Evolutionary conservation across 2,797 vertebrate species (phyloP).

Genomic region (Brotula barbata): DNA sequence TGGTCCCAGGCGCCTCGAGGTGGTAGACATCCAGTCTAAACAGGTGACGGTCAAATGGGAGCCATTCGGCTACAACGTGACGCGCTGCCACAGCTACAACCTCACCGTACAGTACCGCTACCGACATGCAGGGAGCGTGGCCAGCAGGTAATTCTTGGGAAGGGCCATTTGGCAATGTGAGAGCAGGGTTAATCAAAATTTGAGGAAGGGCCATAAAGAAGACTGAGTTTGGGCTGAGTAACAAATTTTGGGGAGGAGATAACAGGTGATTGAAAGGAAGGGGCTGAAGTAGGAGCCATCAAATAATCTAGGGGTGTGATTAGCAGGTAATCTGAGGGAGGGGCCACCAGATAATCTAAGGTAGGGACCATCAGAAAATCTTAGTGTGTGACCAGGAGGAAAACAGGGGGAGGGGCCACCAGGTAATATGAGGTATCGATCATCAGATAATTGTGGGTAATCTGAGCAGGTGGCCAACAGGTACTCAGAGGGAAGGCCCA

Average conservation of each 20-base stretch:
- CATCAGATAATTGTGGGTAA: no score
- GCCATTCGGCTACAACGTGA: slow-evolving; percentile 94
- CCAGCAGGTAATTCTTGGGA: slow-evolving; percentile 40
- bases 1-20: slow-evolving; percentile 86
- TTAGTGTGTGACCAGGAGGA: background rate
- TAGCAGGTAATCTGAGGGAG: background rate
- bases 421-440: no score
- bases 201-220: no score
- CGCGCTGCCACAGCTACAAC: slow-evolving; percentile 94
- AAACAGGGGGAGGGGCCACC: background rate
- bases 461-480: background rate
- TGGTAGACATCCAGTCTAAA: slow-evolving; percentile 88
- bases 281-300: no score
- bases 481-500: background rate
- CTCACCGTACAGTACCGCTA: slow-evolving; percentile 89
- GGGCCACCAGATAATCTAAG: no score
- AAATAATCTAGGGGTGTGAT: no score
- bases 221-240: no score
- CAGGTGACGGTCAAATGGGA: slow-evolving; percentile 95
- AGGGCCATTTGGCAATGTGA: no score
- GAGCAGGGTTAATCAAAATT: no score
- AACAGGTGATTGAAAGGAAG: background rate
- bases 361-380: background rate
- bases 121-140: slow-evolving; percentile 37
- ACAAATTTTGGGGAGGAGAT: background rate